Evolutionary conservation across 2,797 vertebrate genomes (phyloP).

Genomic region (Acomys russatus): DNA sequence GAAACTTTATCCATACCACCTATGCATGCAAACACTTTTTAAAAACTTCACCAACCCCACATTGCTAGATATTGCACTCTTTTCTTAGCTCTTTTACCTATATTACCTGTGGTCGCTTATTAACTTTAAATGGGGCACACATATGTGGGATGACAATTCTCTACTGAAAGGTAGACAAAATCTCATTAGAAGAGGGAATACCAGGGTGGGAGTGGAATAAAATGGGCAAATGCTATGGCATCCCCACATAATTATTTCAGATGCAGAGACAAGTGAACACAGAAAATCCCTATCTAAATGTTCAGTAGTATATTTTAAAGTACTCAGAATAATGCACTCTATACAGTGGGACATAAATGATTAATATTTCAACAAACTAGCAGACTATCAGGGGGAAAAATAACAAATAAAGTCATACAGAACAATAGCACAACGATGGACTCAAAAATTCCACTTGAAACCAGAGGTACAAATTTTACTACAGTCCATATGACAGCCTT

Average conservation of each 20-base stretch:
- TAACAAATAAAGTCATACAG: neutral
- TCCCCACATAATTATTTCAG: neutral
- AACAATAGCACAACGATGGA: neutral
- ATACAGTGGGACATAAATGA: neutral
- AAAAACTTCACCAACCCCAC: neutral
- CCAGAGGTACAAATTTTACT: slow-evolving; percentile 22
- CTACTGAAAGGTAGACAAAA: neutral
- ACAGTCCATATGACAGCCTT: neutral
- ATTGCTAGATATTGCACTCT: neutral
- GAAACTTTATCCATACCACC: neutral
- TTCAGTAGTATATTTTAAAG: neutral
- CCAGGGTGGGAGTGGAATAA: neutral
- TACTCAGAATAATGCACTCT: neutral
- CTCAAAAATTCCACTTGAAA: slow-evolving; percentile 41
- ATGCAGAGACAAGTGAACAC: neutral
- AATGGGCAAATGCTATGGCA: neutral
- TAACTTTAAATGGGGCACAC: neutral
- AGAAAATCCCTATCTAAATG: neutral
- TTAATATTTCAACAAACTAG: neutral
- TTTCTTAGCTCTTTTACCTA: too few species aligned
- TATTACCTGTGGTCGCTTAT: neutral
- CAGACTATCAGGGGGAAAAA: neutral
- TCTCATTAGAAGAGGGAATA: neutral
- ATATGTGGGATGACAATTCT: neutral
- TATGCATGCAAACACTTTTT: neutral